Evolutionary conservation across 2,797 vertebrate genomes (phyloP).

Genomic region (Enteromius mattozi): DNA sequence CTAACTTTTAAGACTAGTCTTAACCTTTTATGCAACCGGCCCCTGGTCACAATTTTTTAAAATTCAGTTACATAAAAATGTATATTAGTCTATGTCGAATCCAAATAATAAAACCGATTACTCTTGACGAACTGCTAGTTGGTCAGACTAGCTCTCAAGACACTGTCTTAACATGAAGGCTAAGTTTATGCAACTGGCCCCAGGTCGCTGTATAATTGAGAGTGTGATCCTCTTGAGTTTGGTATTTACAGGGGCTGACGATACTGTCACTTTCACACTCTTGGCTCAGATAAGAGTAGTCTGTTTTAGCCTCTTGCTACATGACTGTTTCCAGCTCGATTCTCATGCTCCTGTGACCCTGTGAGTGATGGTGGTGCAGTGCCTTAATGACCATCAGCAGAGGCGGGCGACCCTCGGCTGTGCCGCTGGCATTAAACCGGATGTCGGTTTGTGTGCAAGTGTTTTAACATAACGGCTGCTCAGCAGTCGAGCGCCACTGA

Average conservation of each 20-base stretch:
- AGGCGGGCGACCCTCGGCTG: constrained; percentile 39
- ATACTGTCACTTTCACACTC: constrained; percentile 26
- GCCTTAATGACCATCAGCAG: constrained; percentile 67
- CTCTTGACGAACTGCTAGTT: no score
- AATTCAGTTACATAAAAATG: no score
- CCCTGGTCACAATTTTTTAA: no score
- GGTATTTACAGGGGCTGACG: constrained; percentile 29
- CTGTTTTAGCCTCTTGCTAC: constrained; percentile 31
- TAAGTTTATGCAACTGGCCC: no score
- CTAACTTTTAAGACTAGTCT: no score
- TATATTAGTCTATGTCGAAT: no score
- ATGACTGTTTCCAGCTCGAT: constrained; percentile 22
- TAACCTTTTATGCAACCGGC: no score
- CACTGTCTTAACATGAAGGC: no score
- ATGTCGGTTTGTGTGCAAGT: constrained; percentile 47
- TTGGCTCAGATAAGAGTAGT: constrained; percentile 37
- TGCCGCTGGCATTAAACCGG: constrained; percentile 52
- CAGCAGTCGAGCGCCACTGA: constrained; percentile 1
- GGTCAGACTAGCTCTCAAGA: no score
- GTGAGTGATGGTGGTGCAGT: constrained; percentile 49
- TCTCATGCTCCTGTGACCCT: constrained; percentile 53
- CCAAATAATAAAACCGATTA: no score
- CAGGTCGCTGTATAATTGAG: constrained; percentile 33
- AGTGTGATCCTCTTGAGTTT: constrained; percentile 52
- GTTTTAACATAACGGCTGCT: not conserved